Conservation (phyloP, 2,113 vertebrate genomes). For the Lophochroa leadbeateri region DNA sequence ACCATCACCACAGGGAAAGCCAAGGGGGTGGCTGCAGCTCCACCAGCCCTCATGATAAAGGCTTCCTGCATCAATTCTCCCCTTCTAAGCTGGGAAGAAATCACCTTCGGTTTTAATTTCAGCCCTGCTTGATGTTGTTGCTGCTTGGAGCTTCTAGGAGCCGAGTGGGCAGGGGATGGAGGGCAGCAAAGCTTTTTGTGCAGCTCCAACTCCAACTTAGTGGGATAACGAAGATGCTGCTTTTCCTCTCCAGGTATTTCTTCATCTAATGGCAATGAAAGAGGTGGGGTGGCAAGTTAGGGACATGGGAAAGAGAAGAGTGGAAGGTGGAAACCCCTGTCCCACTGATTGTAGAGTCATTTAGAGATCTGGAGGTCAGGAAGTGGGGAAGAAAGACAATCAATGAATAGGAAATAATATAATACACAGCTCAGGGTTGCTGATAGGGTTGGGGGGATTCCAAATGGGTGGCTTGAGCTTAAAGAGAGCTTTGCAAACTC, state of each 20-base stretch:
- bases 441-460: neutral
- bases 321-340: neutral
- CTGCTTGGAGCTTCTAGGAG: neutral
- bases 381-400: neutral
- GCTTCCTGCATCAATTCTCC: neutral
- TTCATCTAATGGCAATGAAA: neutral
- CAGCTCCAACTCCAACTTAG: neutral
- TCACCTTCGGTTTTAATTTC: neutral
- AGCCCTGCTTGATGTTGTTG: neutral
- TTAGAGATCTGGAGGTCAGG: neutral
- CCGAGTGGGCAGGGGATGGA: neutral
- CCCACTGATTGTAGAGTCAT: neutral
- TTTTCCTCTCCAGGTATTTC: neutral
- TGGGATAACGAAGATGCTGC: neutral
- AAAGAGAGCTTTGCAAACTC: neutral
- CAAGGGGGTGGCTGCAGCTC: neutral
- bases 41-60: neutral
- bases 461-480: neutral
- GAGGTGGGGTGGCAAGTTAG: neutral
- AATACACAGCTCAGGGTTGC: neutral
- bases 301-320: neutral
- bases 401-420: neutral
- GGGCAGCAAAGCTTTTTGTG: neutral
- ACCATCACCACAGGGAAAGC: rapidly evolving
- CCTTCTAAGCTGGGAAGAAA: neutral